Percentiles rank a stretch among this genome's conserved stretches.
phyloP scores from a whole-genome alignment of 2,888 invertebrate genomes.

The Pecten maximus region DNA sequence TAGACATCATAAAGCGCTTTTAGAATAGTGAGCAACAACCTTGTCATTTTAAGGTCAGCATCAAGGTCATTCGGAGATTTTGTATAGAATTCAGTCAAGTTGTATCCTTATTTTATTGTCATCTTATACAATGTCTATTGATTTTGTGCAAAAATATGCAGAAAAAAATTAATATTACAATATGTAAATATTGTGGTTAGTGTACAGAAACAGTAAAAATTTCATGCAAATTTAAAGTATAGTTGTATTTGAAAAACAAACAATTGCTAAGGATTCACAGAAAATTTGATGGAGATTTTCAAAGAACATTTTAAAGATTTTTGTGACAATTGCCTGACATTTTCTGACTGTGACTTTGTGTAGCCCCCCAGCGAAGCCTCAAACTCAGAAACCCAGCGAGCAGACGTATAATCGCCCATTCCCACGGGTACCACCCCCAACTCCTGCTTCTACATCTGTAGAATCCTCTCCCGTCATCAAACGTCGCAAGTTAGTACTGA shows the following conservation, averaged over 20 bases:
- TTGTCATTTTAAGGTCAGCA: not conserved
- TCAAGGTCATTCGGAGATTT: not conserved
- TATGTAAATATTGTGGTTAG: no score
- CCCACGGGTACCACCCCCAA: constrained; percentile 67
- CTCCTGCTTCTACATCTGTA: constrained; percentile 68
- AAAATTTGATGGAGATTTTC: not conserved
- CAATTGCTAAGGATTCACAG: not conserved
- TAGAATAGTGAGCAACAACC: not conserved
- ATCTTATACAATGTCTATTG: no score
- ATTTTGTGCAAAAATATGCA: no score
- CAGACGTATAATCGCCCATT: not conserved
- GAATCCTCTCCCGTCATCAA: constrained; percentile 66
- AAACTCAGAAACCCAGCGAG: not conserved
- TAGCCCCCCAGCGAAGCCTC: constrained; percentile 16
- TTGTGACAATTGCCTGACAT: not conserved
- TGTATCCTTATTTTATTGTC: no score
- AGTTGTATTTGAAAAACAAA: not conserved
- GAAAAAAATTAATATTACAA: no score
- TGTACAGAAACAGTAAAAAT: not conserved
- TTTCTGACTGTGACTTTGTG: not conserved
- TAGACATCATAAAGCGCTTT: no score
- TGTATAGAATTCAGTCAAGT: not conserved
- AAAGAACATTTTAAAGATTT: not conserved
- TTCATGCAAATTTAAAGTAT: not conserved
- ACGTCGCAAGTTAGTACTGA: constrained; percentile 53